Evolutionary conservation across 2,888 invertebrate genomes (phyloP).

Genomic region (Himalopsyche kuldschensis): DNA sequence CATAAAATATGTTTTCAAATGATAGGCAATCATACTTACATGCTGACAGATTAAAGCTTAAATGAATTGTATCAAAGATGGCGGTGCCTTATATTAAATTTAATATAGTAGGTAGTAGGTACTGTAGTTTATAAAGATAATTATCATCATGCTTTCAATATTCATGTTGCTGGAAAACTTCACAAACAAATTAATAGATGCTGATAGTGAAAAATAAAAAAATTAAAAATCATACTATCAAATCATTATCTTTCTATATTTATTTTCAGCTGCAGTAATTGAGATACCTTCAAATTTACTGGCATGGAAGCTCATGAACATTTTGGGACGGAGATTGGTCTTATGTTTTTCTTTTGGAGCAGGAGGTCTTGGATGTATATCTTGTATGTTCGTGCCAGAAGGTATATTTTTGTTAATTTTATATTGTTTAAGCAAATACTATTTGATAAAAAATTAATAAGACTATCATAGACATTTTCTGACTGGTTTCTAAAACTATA

Average conservation of each 20-base stretch:
- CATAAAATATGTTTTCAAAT: not conserved
- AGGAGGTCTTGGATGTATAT: constrained; percentile 67
- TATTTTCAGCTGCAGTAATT: constrained; percentile 60
- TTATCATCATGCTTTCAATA: no score
- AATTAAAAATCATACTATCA: constrained; percentile 3
- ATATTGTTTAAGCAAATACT: not conserved
- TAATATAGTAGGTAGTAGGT: no score
- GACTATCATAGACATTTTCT: no score
- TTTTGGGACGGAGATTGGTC: constrained; percentile 66
- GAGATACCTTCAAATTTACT: constrained; percentile 67
- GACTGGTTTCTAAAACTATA: no score
- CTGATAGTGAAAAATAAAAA: no score
- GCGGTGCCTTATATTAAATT: no score
- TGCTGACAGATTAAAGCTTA: no score
- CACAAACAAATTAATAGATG: no score
- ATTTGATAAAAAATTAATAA: no score
- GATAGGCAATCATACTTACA: not conserved
- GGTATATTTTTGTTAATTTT: constrained; percentile 47
- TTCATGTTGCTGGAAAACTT: no score
- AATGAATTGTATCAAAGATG: no score
- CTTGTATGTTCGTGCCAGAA: constrained; percentile 67
- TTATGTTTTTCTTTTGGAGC: constrained; percentile 65
- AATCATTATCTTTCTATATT: constrained; percentile 2
- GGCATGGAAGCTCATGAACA: constrained; percentile 68
- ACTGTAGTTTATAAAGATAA: no score